phyloP scores from a whole-genome alignment of 1,140 invertebrate species.

The Ectropis grisescens region DNA sequence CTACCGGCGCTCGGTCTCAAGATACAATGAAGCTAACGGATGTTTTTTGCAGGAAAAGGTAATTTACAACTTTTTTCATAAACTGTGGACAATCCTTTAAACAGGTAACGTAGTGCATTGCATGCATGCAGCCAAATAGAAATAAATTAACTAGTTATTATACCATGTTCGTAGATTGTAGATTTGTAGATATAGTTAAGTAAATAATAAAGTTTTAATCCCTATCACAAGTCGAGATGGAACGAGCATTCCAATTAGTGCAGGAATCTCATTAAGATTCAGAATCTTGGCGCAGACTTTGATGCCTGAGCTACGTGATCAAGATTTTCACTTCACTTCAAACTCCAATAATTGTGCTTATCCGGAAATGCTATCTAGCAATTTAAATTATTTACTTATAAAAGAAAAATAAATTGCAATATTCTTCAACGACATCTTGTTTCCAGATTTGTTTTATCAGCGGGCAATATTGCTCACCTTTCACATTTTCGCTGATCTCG shows the following conservation, averaged over 20 bases:
- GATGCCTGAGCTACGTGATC: constrained; percentile 45
- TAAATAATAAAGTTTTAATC: constrained; percentile 25
- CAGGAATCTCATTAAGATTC: constrained; percentile 47
- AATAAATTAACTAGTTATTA: too few species aligned
- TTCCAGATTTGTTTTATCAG: too few species aligned
- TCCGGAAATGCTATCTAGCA: background rate
- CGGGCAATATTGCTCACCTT: too few species aligned
- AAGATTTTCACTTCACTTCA: constrained; percentile 36
- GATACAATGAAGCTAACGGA: constrained; percentile 8
- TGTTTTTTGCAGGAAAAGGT: constrained; percentile 10
- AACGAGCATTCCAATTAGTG: constrained; percentile 58
- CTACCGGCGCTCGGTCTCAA: constrained; percentile 2
- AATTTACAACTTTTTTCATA: constrained; percentile 10
- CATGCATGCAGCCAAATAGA: too few species aligned
- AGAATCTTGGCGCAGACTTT: constrained; percentile 40
- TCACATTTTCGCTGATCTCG: too few species aligned
- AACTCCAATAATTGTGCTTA: constrained; percentile 15
- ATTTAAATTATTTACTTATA: too few species aligned
- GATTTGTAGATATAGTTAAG: too few species aligned
- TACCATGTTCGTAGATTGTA: too few species aligned
- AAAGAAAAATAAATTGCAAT: too few species aligned
- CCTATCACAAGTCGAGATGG: constrained; percentile 19
- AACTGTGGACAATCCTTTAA: too few species aligned
- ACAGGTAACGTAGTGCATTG: too few species aligned
- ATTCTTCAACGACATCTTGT: too few species aligned